Conservation (phyloP, 1,140 invertebrate species). For the Drosophila kanapiae region DNA sequence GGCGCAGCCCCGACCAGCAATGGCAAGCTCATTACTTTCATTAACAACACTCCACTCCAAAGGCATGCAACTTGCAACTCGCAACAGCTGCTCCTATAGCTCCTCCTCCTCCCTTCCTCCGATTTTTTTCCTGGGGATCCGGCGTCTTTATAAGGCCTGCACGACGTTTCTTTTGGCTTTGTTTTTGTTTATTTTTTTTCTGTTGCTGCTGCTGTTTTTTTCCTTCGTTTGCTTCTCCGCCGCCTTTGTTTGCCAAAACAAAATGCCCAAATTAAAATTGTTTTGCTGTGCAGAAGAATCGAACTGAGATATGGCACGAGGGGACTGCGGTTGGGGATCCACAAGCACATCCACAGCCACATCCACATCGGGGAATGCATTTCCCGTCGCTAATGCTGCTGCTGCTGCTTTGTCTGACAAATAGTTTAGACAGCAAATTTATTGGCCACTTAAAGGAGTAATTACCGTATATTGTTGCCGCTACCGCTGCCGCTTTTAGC, state of each 20-base stretch:
- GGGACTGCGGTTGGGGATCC: conserved; percentile 7
- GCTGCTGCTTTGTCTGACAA: conserved; percentile 80
- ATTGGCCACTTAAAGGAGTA: conserved; percentile 85
- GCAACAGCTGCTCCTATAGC: conserved; percentile 37
- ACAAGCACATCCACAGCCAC: conserved; percentile 1
- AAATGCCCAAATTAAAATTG: conserved; percentile 84
- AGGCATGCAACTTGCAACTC: conserved; percentile 54
- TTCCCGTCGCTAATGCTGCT: conserved; percentile 59
- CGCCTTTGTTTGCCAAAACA: conserved; percentile 82
- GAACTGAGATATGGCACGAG: conserved; percentile 28
- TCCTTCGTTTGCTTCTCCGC: conserved; percentile 7
- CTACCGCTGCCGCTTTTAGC: conserved; percentile 63
- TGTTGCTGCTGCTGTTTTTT: background rate
- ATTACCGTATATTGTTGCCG: conserved; percentile 71
- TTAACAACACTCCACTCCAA: conserved; percentile 74
- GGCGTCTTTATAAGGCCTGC: conserved; percentile 73
- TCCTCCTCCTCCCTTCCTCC: conserved; percentile 7
- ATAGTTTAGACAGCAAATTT: conserved; percentile 85
- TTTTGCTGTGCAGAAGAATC: conserved; percentile 62
- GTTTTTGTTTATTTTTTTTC: conserved; percentile 13
- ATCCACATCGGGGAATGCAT: conserved; percentile 58
- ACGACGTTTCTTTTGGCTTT: conserved; percentile 68
- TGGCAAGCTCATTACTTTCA: conserved; percentile 83
- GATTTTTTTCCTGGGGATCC: conserved; percentile 11
- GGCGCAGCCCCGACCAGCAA: conserved; percentile 46